These are phyloP conservation scores for Drosophila bifasciata DNA, from an alignment of 1,140 invertebrate genomes.

Conservation along the genomic window DNA sequence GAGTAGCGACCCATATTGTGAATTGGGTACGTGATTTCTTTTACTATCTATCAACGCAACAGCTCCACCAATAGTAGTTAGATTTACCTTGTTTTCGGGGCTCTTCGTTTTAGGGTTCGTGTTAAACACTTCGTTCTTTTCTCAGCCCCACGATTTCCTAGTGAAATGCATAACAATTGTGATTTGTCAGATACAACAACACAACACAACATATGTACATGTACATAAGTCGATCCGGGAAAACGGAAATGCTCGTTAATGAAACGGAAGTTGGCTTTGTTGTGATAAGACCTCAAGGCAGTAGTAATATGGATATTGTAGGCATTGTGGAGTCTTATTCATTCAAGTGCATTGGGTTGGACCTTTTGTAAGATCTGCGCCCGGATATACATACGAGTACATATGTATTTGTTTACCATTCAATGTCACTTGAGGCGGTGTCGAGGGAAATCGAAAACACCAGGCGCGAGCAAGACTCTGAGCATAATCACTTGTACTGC, in stretches of 20 bases:
- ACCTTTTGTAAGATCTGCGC: conserved; percentile 16
- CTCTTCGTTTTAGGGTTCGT: background rate
- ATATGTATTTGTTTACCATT: conserved; percentile 19
- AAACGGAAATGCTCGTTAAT: conserved; percentile 68
- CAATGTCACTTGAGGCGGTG: conserved; percentile 12
- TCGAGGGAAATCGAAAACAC: conserved; percentile 9
- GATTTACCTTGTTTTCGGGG: background rate
- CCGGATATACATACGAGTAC: background rate
- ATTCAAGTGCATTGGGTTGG: conserved; percentile 20
- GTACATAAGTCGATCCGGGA: conserved; percentile 8
- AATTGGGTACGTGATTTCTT: conserved; percentile 53
- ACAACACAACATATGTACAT: no score
- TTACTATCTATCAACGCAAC: conserved; percentile 21
- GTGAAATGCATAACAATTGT: conserved; percentile 39
- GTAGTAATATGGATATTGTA: conserved; percentile 11
- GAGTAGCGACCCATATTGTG: conserved; percentile 26
- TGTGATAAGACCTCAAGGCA: conserved; percentile 54
- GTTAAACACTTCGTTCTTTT: conserved; percentile 2
- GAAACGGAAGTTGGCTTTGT: conserved; percentile 63
- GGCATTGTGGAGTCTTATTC: conserved; percentile 1
- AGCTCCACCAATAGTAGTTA: conserved; percentile 27
- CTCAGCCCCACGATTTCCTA: conserved; percentile 22
- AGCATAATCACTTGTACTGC: no score
- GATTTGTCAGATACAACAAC: conserved; percentile 3
- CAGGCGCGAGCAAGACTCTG: no score